Percentiles rank a stretch among this genome's conserved stretches.
Conservation (phyloP, 2,797 vertebrate species). For the Oryzias sinensis region DNA sequence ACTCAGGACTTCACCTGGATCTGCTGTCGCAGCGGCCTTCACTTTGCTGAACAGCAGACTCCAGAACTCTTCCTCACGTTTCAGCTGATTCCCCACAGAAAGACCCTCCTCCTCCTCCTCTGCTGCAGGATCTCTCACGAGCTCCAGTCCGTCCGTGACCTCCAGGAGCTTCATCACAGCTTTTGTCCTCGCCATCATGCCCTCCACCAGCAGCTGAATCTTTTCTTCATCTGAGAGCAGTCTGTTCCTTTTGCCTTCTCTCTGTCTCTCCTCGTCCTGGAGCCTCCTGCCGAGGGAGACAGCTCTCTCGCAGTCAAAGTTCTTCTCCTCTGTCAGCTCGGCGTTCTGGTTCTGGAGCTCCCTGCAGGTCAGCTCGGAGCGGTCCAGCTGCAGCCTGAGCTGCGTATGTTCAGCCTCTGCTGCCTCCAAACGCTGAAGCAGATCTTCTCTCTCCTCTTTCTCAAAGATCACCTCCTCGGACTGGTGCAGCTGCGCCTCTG, state of each 20-base stretch:
- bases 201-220: slow-evolving; percentile 47
- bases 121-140: slow-evolving; percentile 19
- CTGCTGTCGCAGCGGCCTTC: slow-evolving; percentile 8
- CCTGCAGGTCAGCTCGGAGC: slow-evolving; percentile 32
- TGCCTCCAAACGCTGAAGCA: slow-evolving; percentile 45
- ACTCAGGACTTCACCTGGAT: slow-evolving; percentile 24
- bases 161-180: slow-evolving; percentile 54
- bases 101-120: slow-evolving; percentile 15
- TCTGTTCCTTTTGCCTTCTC: background rate
- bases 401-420: slow-evolving; percentile 49
- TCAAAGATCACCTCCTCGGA: too few species aligned
- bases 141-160: slow-evolving; percentile 41
- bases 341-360: slow-evolving; percentile 46
- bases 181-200: slow-evolving; percentile 37
- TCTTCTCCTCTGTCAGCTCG: slow-evolving; percentile 35
- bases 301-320: slow-evolving; percentile 4
- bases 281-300: slow-evolving; percentile 19
- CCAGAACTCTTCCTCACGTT: slow-evolving; percentile 61
- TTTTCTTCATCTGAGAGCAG: slow-evolving; percentile 35
- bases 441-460: slow-evolving; percentile 35
- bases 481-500: slow-evolving; percentile 10
- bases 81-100: slow-evolving; percentile 26
- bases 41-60: slow-evolving; percentile 38
- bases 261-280: slow-evolving; percentile 12
- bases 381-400: slow-evolving; percentile 43